Conservation (phyloP, 2,888 invertebrate genomes). For the Linnaemya tessellans region DNA sequence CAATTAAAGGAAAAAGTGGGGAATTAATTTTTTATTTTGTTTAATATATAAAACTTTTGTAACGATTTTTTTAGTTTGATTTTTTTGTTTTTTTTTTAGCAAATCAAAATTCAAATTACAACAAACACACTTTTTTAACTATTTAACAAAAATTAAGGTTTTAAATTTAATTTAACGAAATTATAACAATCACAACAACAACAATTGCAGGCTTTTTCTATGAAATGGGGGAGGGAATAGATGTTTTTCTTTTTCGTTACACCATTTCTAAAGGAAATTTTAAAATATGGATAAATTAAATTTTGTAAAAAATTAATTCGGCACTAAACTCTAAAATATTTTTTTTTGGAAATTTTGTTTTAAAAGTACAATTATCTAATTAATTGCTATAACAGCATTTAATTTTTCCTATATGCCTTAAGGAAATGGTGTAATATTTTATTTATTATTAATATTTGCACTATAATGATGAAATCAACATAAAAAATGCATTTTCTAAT, state of each 20-base stretch:
- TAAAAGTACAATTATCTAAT: too few species aligned
- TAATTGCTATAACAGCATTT: too few species aligned
- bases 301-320: not conserved
- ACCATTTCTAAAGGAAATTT: constrained; percentile 42
- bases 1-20: constrained; percentile 57
- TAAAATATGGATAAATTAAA: not conserved
- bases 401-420: not conserved
- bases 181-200: constrained; percentile 60
- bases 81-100: constrained; percentile 35
- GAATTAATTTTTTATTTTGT: constrained; percentile 21
- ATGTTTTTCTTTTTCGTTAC: not conserved
- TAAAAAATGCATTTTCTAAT: constrained; percentile 64
- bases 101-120: constrained; percentile 70
- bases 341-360: too few species aligned
- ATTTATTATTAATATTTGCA: not conserved
- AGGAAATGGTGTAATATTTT: constrained; percentile 26
- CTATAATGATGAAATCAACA: not conserved
- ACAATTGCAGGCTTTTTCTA: constrained; percentile 55
- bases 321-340: too few species aligned
- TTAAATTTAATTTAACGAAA: constrained; percentile 62
- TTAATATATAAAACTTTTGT: constrained; percentile 46
- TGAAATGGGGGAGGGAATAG: constrained; percentile 8
- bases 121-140: constrained; percentile 58
- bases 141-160: constrained; percentile 56
- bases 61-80: constrained; percentile 49